These are phyloP conservation scores for Leiothrix lutea DNA, from an alignment of 2,113 vertebrate species.

Conservation along the genomic window DNA sequence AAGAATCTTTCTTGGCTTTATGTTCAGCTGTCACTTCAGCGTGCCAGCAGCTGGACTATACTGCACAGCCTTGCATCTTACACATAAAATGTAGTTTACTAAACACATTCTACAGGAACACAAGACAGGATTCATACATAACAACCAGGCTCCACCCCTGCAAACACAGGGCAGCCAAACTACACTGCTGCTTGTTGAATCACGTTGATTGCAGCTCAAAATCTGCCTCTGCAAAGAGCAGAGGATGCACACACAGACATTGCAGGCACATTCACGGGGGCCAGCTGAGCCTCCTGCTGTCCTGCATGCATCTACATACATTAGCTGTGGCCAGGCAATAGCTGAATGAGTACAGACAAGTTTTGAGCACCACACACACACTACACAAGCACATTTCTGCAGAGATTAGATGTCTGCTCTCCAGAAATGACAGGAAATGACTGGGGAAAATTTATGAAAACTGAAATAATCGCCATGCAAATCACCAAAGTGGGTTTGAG, in stretches of 20 bases:
- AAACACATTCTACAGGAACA: background rate
- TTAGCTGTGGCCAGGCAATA: background rate
- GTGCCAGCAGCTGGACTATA: background rate
- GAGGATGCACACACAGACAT: background rate
- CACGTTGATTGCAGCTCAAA: background rate
- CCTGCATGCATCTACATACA: background rate
- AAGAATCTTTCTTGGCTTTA: background rate
- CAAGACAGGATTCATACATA: background rate
- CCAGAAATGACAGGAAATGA: constrained; percentile 41
- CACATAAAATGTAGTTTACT: background rate
- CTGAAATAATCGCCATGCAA: constrained; percentile 57
- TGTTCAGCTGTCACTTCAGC: background rate
- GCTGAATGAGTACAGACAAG: background rate
- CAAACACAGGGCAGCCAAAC: background rate
- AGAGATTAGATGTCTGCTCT: background rate
- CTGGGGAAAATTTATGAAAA: constrained; percentile 49
- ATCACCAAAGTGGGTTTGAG: constrained; percentile 65
- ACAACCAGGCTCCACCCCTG: background rate
- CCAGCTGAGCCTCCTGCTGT: background rate
- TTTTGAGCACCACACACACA: background rate
- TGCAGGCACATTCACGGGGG: background rate
- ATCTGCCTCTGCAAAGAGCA: background rate
- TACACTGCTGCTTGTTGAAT: background rate
- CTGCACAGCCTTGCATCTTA: background rate
- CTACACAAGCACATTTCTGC: background rate